phyloP scores from a whole-genome alignment of 1,140 invertebrate species.

The Tetragnatha versicolor region DNA sequence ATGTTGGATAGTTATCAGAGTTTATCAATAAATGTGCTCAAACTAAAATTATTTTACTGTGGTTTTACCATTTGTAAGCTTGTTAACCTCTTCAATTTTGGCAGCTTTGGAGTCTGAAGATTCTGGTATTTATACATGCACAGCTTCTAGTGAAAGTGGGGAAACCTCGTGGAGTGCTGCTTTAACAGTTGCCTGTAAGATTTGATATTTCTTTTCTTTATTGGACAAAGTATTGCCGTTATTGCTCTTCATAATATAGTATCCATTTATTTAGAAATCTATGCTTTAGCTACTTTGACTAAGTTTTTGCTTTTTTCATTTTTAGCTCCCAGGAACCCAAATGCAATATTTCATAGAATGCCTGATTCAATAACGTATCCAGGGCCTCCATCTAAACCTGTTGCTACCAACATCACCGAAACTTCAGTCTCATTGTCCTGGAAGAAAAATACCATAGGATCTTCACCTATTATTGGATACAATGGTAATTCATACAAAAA shows the following conservation, averaged over 20 bases:
- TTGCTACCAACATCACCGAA: slow-evolving; percentile 78
- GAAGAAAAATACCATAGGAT: slow-evolving; percentile 75
- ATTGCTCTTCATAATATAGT: too few species aligned
- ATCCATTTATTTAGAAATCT: background rate
- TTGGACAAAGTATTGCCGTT: too few species aligned
- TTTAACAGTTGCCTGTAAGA: slow-evolving; percentile 70
- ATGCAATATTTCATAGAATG: slow-evolving; percentile 80
- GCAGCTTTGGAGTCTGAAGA: slow-evolving; percentile 65
- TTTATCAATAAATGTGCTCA: too few species aligned
- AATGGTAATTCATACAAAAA: slow-evolving; percentile 65
- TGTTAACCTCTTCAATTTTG: too few species aligned
- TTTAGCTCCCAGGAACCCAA: slow-evolving; percentile 71
- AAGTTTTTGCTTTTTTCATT: slow-evolving; percentile 16
- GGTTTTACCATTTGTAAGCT: too few species aligned
- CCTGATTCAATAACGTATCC: slow-evolving; percentile 79
- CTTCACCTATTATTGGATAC: slow-evolving; percentile 79
- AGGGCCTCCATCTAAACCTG: slow-evolving; percentile 73
- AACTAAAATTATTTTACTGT: too few species aligned
- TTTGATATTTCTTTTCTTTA: background rate
- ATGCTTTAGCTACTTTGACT: background rate
- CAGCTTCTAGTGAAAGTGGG: slow-evolving; percentile 80
- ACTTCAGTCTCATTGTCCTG: slow-evolving; percentile 82
- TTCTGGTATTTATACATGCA: slow-evolving; percentile 81
- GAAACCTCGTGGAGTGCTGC: slow-evolving; percentile 84
- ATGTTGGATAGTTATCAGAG: slow-evolving; percentile 59